Evolutionary conservation across 2,113 vertebrate species (phyloP).

Genomic region (Sterrhoptilus dennistouni): DNA sequence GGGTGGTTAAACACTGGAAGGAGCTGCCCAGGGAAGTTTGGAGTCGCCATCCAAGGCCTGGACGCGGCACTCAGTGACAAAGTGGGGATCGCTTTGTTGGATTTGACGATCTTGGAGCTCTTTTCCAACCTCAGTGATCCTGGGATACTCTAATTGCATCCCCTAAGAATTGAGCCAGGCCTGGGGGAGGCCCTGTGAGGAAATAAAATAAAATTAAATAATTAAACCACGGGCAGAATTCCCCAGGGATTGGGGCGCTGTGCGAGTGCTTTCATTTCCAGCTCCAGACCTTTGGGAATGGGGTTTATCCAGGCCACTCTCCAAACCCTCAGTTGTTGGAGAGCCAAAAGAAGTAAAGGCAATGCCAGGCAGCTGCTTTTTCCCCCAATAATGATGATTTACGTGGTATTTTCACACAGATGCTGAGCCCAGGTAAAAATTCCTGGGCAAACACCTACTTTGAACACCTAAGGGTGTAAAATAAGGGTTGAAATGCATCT

Average conservation of each 20-base stretch:
- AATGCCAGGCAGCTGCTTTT: not conserved
- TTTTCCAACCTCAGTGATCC: not conserved
- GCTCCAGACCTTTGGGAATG: not conserved
- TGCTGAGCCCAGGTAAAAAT: not conserved
- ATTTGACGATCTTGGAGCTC: rapidly evolving
- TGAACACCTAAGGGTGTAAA: not conserved
- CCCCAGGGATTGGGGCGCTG: rapidly evolving
- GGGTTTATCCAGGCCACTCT: not conserved
- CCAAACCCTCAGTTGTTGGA: not conserved
- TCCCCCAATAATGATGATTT: rapidly evolving
- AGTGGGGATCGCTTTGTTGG: rapidly evolving
- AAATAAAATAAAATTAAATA: not conserved
- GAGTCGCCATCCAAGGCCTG: rapidly evolving
- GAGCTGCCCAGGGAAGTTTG: not conserved
- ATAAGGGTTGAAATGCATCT: not conserved
- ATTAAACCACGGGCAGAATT: rapidly evolving
- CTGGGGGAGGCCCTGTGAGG: rapidly evolving
- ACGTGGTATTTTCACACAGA: rapidly evolving
- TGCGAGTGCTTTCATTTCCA: not conserved
- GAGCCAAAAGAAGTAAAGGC: rapidly evolving
- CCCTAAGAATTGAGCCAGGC: not conserved
- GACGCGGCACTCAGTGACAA: rapidly evolving
- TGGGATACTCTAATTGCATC: not conserved
- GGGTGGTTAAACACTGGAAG: not conserved
- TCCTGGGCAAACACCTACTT: not conserved